Conservation (phyloP, 2,797 vertebrate species). For the Mastacembelus armatus region DNA sequence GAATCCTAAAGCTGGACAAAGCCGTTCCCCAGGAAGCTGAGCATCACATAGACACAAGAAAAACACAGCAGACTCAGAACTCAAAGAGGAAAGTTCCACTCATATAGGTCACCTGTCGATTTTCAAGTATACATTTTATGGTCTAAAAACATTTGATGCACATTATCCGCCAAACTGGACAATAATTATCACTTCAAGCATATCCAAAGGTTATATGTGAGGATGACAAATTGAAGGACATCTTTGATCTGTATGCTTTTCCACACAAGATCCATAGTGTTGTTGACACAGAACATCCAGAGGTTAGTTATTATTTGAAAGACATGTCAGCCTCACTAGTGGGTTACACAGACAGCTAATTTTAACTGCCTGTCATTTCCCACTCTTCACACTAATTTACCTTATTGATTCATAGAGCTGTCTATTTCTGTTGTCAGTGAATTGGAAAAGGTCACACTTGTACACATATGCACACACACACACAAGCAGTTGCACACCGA, state of each 20-base stretch:
- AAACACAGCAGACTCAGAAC: conserved; percentile 41
- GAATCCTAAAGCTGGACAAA: conserved; percentile 76
- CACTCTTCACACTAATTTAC: conserved; percentile 80
- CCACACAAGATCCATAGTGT: conserved; percentile 26
- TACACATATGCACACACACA: conserved; percentile 21
- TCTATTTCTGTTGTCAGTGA: conserved; percentile 80
- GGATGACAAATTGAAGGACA: conserved; percentile 26
- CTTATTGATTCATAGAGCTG: conserved; percentile 81
- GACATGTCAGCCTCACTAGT: conserved; percentile 42
- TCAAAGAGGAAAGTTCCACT: conserved; percentile 22
- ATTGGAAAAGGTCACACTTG: conserved; percentile 81
- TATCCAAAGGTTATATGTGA: conserved; percentile 14
- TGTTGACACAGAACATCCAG: conserved; percentile 43
- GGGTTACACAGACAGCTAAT: conserved; percentile 64
- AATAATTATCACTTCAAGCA: conserved; percentile 12
- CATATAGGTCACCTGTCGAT: background rate
- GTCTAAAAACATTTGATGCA: background rate
- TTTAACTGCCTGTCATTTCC: conserved; percentile 80
- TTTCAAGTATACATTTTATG: background rate
- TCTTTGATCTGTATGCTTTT: conserved; percentile 12
- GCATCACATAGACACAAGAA: conserved; percentile 43
- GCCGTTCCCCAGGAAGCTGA: conserved; percentile 62
- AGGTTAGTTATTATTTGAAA: conserved; percentile 67
- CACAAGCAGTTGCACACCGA: conserved; percentile 13
- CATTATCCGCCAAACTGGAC: conserved; percentile 10